A percentile compares a stretch with the other conserved stretches of the same genome.
Evolutionary conservation across 2,113 vertebrate species (phyloP).

Genomic region (Grallaria varia): DNA sequence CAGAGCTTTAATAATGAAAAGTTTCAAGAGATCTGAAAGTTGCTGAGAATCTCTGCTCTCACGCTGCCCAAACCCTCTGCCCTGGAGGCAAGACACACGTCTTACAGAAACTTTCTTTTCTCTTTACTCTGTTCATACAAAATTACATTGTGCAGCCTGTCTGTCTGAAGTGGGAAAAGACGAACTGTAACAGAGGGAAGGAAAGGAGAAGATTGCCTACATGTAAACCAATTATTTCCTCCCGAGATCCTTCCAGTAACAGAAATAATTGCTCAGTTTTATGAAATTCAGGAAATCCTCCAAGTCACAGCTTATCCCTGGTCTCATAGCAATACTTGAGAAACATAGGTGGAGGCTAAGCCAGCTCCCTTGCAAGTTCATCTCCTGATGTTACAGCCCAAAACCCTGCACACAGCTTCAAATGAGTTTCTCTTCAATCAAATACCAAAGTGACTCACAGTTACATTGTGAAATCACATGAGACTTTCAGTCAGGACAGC

Average conservation of each 20-base stretch:
- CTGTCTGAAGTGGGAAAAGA: neutral
- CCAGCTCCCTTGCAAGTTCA: neutral
- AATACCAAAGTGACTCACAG: neutral
- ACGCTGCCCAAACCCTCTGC: neutral
- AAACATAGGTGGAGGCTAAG: neutral
- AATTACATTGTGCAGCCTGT: neutral
- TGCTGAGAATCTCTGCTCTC: neutral
- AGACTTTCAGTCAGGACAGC: neutral
- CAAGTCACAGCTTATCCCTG: neutral
- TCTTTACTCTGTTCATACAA: neutral
- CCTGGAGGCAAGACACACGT: neutral
- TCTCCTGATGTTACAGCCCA: neutral
- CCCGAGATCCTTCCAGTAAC: neutral
- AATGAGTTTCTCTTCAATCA: neutral
- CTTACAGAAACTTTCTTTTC: neutral
- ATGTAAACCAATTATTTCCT: neutral
- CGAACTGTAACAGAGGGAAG: neutral
- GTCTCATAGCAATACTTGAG: neutral
- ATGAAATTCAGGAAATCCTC: neutral
- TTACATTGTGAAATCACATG: neutral
- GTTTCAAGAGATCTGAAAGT: neutral
- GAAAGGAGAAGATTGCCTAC: neutral
- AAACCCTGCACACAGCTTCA: neutral
- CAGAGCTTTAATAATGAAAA: neutral
- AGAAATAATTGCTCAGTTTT: constrained; percentile 5